phyloP scores from a whole-genome alignment of 2,113 vertebrate genomes.

The Microcebus jonahi region DNA sequence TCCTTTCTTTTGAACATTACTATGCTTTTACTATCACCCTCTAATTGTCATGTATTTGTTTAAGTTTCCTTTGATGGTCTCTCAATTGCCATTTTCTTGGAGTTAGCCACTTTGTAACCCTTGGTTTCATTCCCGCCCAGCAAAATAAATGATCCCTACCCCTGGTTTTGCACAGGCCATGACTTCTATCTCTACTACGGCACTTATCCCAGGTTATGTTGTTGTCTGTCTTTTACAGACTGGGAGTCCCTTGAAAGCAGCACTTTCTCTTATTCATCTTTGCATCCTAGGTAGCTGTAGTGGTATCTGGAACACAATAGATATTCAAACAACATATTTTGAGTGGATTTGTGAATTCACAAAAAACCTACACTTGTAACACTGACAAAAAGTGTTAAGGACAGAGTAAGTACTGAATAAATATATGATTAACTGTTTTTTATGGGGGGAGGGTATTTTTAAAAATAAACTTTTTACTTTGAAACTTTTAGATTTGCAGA shows the following conservation, averaged over 20 bases:
- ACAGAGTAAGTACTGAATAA: neutral
- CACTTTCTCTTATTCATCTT: neutral
- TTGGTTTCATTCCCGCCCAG: neutral
- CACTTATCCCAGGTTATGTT: rapidly evolving
- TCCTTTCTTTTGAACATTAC: conserved; percentile 55
- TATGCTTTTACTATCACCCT: neutral
- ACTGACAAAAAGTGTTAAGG: neutral
- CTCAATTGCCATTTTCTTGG: conserved; percentile 65
- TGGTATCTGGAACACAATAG: neutral
- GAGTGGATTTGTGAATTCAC: neutral
- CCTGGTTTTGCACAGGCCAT: neutral
- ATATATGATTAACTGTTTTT: neutral
- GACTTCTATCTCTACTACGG: neutral
- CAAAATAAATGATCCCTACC: neutral
- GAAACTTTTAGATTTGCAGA: neutral
- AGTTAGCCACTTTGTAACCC: neutral
- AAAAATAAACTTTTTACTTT: neutral
- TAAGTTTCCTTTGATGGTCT: neutral
- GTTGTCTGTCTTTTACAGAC: neutral
- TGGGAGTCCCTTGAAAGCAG: neutral
- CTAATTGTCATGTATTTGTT: conserved; percentile 54
- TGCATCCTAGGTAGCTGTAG: neutral
- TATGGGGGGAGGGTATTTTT: neutral
- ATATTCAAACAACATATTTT: neutral
- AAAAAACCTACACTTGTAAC: neutral